These are phyloP conservation scores for Drosophila kanapiae DNA, from an alignment of 1,140 invertebrate genomes.

Conservation along the genomic window DNA sequence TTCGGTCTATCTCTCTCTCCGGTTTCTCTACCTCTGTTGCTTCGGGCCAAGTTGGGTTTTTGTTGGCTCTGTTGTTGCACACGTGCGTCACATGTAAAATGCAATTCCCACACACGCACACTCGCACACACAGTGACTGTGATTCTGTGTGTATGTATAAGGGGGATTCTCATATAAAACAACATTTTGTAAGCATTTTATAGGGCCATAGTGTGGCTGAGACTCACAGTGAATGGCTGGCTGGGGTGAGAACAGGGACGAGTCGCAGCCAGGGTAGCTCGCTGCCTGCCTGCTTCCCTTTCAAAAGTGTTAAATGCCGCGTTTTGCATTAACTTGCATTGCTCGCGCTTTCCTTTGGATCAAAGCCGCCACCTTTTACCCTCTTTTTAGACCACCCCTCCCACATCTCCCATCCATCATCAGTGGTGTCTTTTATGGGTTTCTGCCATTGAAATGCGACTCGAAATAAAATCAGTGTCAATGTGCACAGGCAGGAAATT, in stretches of 20 bases:
- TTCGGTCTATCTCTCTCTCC: neutral
- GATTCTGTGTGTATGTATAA: slow-evolving; percentile 9
- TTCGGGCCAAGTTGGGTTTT: slow-evolving; percentile 49
- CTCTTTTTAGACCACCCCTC: neutral
- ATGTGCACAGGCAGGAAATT: slow-evolving; percentile 70
- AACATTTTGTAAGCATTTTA: slow-evolving; percentile 84
- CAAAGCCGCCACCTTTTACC: neutral
- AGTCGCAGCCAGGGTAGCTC: neutral
- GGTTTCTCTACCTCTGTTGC: slow-evolving; percentile 46
- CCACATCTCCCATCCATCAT: neutral
- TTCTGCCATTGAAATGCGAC: slow-evolving; percentile 66
- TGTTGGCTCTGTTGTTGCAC: slow-evolving; percentile 62
- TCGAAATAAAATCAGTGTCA: slow-evolving; percentile 81
- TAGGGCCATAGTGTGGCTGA: slow-evolving; percentile 70
- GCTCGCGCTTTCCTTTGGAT: slow-evolving; percentile 49
- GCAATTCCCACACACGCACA: slow-evolving; percentile 56
- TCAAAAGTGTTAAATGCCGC: slow-evolving; percentile 81
- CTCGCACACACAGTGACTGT: slow-evolving; percentile 10
- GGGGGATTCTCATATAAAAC: slow-evolving; percentile 69
- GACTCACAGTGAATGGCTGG: slow-evolving; percentile 49
- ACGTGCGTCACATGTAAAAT: slow-evolving; percentile 79
- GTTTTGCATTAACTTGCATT: slow-evolving; percentile 73
- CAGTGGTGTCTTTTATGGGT: slow-evolving; percentile 50
- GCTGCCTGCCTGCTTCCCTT: slow-evolving; percentile 47
- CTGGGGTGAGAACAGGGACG: slow-evolving; percentile 5